Percentiles rank a stretch among this genome's conserved stretches.
Evolutionary conservation across 2,113 vertebrate genomes (phyloP).

Genomic region (Coptodon rendalli): DNA sequence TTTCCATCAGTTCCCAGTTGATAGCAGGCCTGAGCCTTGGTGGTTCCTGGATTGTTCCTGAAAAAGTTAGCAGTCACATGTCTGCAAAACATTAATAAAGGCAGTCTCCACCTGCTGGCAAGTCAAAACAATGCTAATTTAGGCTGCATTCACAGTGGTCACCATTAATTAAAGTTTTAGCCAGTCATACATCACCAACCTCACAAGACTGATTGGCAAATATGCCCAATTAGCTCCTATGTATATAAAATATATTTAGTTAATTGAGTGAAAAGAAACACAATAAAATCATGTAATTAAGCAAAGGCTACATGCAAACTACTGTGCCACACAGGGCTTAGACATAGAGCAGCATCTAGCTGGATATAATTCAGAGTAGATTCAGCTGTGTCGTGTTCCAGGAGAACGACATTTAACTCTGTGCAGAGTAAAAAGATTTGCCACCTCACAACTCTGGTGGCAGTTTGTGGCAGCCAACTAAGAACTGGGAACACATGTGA

Average conservation of each 20-base stretch:
- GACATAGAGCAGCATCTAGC: background rate
- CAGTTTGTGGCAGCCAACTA: background rate
- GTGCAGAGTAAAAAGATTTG: background rate
- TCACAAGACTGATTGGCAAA: background rate
- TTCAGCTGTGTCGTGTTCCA: background rate
- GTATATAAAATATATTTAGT: background rate
- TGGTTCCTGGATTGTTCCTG: background rate
- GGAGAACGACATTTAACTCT: background rate
- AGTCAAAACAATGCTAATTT: background rate
- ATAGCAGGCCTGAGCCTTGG: background rate
- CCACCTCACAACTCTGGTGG: background rate
- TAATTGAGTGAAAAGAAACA: background rate
- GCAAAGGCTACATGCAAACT: background rate
- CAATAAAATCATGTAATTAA: background rate
- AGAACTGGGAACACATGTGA: background rate
- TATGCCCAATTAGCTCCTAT: background rate
- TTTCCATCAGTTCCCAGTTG: background rate
- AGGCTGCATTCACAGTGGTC: background rate
- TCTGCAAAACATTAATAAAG: background rate
- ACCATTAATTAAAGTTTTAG: background rate
- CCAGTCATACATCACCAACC: background rate
- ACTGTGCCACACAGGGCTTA: background rate
- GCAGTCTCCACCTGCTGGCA: background rate
- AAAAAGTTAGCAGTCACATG: background rate
- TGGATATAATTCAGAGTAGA: background rate